These are phyloP conservation scores for Megamerina dolium DNA, from an alignment of 2,888 invertebrate genomes.

Conservation along the genomic window DNA sequence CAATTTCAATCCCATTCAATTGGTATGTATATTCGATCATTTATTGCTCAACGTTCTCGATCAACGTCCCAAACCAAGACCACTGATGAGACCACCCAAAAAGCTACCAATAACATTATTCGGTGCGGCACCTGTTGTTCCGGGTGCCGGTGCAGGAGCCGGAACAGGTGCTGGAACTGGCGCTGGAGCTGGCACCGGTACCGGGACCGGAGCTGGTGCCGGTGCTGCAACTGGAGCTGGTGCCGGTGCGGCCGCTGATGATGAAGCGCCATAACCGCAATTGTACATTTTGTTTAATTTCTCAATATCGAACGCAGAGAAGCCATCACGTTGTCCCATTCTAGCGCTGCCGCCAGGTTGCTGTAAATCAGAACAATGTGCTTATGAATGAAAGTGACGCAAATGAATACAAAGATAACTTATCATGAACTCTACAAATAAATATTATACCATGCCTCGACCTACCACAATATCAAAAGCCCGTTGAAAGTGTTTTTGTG, in stretches of 20 bases:
- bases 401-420: not conserved
- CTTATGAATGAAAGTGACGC: not conserved
- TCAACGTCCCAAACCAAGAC: conserved; percentile 39
- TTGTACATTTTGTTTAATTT: conserved; percentile 74
- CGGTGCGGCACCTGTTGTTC: conserved; percentile 18
- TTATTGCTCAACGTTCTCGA: too few species aligned
- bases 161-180: too few species aligned
- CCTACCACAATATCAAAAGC: too few species aligned
- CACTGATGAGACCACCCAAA: conserved; percentile 39
- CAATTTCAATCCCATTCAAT: too few species aligned
- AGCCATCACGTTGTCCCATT: conserved; percentile 69
- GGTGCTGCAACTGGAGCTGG: conserved; percentile 3
- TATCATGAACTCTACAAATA: not conserved
- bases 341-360: conserved; percentile 43
- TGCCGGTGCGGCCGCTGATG: not conserved
- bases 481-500: too few species aligned
- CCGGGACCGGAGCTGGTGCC: conserved; percentile 10
- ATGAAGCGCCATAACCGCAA: conserved; percentile 45
- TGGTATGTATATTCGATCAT: too few species aligned
- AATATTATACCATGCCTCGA: not conserved
- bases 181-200: conserved; percentile 4
- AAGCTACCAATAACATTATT: conserved; percentile 38
- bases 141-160: conserved; percentile 13
- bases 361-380: conserved; percentile 22
- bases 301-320: conserved; percentile 64